These are phyloP conservation scores for Thaumetopoea pityocampa DNA, from an alignment of 1,140 invertebrate species.

Conservation along the genomic window DNA sequence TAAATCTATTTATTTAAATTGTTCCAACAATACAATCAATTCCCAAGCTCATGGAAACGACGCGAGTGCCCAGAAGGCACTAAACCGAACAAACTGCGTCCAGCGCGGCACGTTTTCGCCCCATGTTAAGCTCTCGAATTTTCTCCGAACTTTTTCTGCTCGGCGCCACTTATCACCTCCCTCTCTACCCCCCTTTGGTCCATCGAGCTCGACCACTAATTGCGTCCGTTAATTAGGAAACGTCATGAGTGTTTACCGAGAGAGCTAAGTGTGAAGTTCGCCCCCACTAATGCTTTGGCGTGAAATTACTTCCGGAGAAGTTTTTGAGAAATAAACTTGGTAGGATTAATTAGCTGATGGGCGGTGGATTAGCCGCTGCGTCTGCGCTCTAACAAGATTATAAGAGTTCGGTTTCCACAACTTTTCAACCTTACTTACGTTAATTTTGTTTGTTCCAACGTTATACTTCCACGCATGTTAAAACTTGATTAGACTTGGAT, in stretches of 20 bases:
- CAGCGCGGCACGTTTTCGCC: slow-evolving; percentile 35
- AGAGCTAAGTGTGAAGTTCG: slow-evolving; percentile 73
- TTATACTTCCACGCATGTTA: slow-evolving; percentile 17
- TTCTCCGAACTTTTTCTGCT: slow-evolving; percentile 61
- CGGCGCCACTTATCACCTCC: slow-evolving; percentile 58
- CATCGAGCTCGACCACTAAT: slow-evolving; percentile 66
- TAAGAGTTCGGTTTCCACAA: slow-evolving; percentile 67
- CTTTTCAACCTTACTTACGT: slow-evolving; percentile 62
- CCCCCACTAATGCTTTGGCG: slow-evolving; percentile 53
- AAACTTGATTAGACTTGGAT: slow-evolving; percentile 9
- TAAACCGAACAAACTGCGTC: slow-evolving; percentile 18
- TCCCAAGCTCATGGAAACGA: no score
- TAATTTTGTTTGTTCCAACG: slow-evolving; percentile 51
- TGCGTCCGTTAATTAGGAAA: slow-evolving; percentile 74
- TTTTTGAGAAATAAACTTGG: slow-evolving; percentile 73
- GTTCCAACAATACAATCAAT: no score
- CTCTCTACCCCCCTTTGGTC: slow-evolving; percentile 26
- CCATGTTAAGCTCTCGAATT: slow-evolving; percentile 58
- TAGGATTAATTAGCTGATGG: slow-evolving; percentile 73
- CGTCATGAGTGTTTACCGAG: slow-evolving; percentile 74
- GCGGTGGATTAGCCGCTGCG: slow-evolving; percentile 62
- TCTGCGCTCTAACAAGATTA: slow-evolving; percentile 68
- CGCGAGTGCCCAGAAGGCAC: no score
- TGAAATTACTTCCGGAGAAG: slow-evolving; percentile 67
- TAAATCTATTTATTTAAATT: no score